Percentiles rank a stretch among this genome's conserved stretches.
Conservation (phyloP, 2,797 vertebrate species). For the Gymnoscopelus braueri region DNA sequence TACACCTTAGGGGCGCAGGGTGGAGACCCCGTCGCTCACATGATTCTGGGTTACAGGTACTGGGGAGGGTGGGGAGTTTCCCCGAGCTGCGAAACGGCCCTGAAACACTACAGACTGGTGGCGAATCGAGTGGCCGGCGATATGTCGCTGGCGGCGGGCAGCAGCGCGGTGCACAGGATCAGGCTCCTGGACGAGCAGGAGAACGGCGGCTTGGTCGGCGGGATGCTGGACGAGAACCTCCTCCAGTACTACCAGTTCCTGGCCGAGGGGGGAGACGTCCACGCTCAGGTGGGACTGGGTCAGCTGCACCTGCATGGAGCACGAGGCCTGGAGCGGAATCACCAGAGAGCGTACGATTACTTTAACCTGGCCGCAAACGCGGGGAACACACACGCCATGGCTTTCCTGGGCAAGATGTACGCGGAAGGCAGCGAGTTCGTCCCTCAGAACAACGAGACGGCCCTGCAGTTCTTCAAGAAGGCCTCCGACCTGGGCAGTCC, state of each 20-base stretch:
- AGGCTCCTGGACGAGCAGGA: conserved; percentile 94
- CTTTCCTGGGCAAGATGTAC: conserved; percentile 99
- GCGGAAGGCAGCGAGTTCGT: conserved; percentile 95
- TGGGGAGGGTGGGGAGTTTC: conserved; percentile 97
- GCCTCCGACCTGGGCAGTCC: conserved; percentile 98
- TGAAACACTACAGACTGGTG: conserved; percentile 95
- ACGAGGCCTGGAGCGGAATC: conserved; percentile 96
- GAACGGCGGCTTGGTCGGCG: conserved; percentile 94
- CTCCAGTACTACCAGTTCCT: conserved; percentile 99
- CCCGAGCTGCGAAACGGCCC: conserved; percentile 96
- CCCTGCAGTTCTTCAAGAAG: conserved; percentile 97
- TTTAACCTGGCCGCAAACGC: conserved; percentile 97
- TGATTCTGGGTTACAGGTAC: conserved; percentile 98
- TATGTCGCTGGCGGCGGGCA: conserved; percentile 93
- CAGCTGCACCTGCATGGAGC: conserved; percentile 96
- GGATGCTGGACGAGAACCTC: conserved; percentile 97
- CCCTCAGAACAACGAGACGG: conserved; percentile 96
- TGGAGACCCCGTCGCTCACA: conserved; percentile 95
- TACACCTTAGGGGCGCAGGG: conserved; percentile 97
- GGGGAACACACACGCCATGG: conserved; percentile 97
- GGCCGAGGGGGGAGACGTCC: conserved; percentile 98
- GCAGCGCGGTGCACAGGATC: conserved; percentile 93
- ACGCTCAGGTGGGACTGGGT: conserved; percentile 97
- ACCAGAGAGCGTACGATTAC: conserved; percentile 98
- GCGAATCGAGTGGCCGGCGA: conserved; percentile 98